Evolutionary conservation across 2,113 vertebrate genomes (phyloP).

Genomic region (Sphyrna mokarran): DNA sequence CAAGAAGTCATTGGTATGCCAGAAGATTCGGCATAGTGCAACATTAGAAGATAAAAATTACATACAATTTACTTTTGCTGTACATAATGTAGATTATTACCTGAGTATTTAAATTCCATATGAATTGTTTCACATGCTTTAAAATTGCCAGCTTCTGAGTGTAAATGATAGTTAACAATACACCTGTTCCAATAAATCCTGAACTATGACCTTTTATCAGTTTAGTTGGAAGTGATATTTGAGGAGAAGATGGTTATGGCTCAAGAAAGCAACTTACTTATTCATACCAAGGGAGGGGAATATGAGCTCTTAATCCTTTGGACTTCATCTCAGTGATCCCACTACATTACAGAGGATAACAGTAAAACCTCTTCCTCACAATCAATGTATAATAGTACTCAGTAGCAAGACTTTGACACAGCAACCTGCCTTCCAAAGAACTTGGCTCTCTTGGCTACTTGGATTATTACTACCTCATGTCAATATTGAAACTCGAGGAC

Average conservation of each 20-base stretch:
- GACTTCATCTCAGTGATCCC: conserved; percentile 17
- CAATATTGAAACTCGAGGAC: not conserved
- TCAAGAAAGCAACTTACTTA: conserved; percentile 25
- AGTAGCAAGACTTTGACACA: not conserved
- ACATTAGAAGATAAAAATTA: not conserved
- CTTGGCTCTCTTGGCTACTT: not conserved
- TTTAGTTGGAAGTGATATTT: not conserved
- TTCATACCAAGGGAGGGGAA: conserved; percentile 5
- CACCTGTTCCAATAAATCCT: not conserved
- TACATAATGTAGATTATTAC: not conserved
- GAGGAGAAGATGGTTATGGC: conserved; percentile 4
- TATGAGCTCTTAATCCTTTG: conserved; percentile 27
- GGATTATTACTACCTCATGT: not conserved
- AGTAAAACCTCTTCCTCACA: not conserved
- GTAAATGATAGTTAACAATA: not conserved
- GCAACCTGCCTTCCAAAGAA: not conserved
- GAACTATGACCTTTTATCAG: not conserved
- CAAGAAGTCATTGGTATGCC: not conserved
- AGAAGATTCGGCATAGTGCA: not conserved
- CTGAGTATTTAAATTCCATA: not conserved
- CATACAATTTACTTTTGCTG: not conserved
- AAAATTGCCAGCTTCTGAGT: not conserved
- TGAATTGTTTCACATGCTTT: not conserved
- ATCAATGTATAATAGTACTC: not conserved
- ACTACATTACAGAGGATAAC: not conserved